phyloP scores from a whole-genome alignment of 2,888 invertebrate genomes.

The Tetheella fluctuosa region DNA sequence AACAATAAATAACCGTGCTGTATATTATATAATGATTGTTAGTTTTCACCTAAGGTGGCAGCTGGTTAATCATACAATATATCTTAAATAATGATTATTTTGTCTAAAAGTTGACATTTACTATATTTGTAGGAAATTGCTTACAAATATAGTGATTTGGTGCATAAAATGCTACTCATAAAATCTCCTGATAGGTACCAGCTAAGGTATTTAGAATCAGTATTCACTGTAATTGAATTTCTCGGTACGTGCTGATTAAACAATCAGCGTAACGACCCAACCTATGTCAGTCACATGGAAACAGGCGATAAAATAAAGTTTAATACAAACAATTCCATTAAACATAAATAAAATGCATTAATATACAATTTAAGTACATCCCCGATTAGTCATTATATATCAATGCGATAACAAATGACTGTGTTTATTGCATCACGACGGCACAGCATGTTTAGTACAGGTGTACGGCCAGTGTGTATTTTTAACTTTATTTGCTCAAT shows the following conservation, averaged over 20 bases:
- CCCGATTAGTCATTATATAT: conserved; percentile 33
- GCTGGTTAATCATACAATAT: not conserved
- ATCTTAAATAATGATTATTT: not conserved
- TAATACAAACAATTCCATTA: conserved; percentile 5
- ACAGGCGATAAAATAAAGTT: conserved; percentile 6
- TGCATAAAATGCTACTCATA: not conserved
- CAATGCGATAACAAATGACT: conserved; percentile 28
- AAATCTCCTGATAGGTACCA: not conserved
- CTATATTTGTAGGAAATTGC: not conserved
- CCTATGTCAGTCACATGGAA: conserved; percentile 7
- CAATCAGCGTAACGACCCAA: conserved; percentile 5
- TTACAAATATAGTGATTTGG: too few species aligned
- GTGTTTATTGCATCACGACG: conserved; percentile 35
- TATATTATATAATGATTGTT: not conserved
- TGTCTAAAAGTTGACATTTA: not conserved
- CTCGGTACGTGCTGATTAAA: conserved; percentile 8
- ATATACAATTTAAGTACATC: conserved; percentile 9
- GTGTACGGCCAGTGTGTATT: not conserved
- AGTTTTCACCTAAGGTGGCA: too few species aligned
- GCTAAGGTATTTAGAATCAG: not conserved
- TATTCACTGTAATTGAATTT: conserved; percentile 8
- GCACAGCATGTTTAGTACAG: conserved; percentile 19
- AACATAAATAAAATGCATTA: not conserved
- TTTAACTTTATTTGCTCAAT: not conserved
- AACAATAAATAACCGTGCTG: not conserved